Evolutionary conservation across 2,797 vertebrate genomes (phyloP), one percentile per base, ranked within the genome.

Genomic region (Acipenser transmontanus): DNA sequence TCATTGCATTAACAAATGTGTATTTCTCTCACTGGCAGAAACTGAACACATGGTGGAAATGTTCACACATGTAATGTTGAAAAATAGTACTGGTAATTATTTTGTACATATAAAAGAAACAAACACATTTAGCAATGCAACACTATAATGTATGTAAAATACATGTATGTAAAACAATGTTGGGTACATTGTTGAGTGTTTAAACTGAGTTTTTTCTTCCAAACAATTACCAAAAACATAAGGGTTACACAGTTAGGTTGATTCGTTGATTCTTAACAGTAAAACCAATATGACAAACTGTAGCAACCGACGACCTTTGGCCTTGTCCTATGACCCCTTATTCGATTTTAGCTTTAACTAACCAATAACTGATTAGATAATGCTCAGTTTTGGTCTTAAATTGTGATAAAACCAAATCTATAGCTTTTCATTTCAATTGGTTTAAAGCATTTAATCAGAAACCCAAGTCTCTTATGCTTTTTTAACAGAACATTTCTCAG

Each of bases 301-400:
- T 86, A 88, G 81, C 86, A 78, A 82, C 85, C 75, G 79, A 85
- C 82, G 79, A 91, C 89, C 89, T 92, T 80, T 93, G 84, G 81
- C 85, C 89, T 82, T 89, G 82, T 88, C 86, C 85, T 67, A 83
- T 88, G 91, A 91, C 87, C 88, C 86, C 54, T 69, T 67, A 72
- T 93, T 93, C 87, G 84, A 91, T 91, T 90, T 86, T 81, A 86
- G 81, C 79, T 86, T 82, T 69, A 79, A 78, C 75, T 80, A 88
- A 89, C 87, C 85, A 91, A 90, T 93, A 91, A 82, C 81, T 93
- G 89, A 92, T 92, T 84, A 84, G 78, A 79, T 80, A 79, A 80
- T 80, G 80, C 70, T 77, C 85, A 49, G 80, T 73, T 71, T 72
- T 56, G 74, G 77, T 70, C 70, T 51, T 74, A 49, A 78, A 83